These are phyloP conservation scores for Gambusia holbrooki DNA, from an alignment of 2,113 vertebrate species.

Conservation along the genomic window DNA sequence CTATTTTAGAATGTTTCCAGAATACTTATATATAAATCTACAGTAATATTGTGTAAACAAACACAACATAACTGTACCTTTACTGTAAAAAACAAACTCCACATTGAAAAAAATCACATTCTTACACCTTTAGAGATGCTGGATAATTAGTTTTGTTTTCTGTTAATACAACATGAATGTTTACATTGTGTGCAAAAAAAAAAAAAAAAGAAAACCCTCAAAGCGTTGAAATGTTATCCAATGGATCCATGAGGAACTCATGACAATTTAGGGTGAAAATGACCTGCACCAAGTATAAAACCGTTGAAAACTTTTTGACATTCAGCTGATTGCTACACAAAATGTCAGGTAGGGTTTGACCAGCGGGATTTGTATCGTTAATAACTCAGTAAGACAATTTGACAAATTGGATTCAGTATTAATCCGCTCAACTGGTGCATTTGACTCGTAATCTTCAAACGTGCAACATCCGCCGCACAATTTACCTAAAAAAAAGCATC, in stretches of 20 bases:
- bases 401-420: constrained; percentile 45
- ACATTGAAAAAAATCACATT: no score
- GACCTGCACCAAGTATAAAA: background rate
- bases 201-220: background rate
- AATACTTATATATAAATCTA: no score
- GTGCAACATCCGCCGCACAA: background rate
- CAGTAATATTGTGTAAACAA: no score
- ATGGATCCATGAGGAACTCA: no score
- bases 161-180: no score
- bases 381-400: constrained; percentile 43
- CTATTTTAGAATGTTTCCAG: no score
- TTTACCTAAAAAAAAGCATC: background rate
- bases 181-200: background rate
- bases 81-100: no score
- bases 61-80: no score
- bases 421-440: constrained; percentile 44
- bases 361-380: constrained; percentile 30
- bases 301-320: background rate
- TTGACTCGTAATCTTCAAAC: constrained; percentile 46
- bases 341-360: constrained; percentile 32
- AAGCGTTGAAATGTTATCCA: background rate
- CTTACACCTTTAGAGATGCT: no score
- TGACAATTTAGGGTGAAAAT: background rate
- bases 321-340: constrained; percentile 44
- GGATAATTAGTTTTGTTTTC: no score